Evolutionary conservation across 2,113 vertebrate genomes (phyloP).

Genomic region (Capreolus pygargus): DNA sequence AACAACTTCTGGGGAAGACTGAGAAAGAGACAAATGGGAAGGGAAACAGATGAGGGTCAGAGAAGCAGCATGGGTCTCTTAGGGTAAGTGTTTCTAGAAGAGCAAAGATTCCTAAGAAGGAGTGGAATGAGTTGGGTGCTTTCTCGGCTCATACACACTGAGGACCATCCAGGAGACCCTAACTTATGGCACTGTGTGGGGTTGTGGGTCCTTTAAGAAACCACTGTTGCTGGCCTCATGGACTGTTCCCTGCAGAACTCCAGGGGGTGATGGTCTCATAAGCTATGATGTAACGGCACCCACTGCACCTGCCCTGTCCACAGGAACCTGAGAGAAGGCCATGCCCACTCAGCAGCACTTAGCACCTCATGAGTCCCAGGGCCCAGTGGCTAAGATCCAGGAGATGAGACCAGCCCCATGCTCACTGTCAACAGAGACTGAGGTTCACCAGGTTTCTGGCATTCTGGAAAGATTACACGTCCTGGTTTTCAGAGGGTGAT

Average conservation of each 20-base stretch:
- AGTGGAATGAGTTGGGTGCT: neutral
- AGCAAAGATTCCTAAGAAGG: neutral
- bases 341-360: neutral
- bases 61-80: neutral
- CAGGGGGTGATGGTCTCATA: neutral
- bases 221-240: neutral
- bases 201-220: neutral
- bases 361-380: neutral
- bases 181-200: neutral
- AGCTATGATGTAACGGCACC: neutral
- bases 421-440: neutral
- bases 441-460: neutral
- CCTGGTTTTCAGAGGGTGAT: neutral
- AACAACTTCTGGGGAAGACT: neutral
- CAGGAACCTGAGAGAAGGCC: neutral
- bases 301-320: too few relatives aligned
- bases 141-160: neutral
- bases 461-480: neutral
- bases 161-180: neutral
- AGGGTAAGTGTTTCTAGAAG: neutral
- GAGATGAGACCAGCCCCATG: neutral
- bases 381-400: neutral
- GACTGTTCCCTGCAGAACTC: neutral
- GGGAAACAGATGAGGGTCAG: neutral
- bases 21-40: neutral